Percentiles rank a stretch among this genome's conserved stretches.
Conservation (phyloP, 1,140 invertebrate genomes). For the Solenopsis fugax region DNA sequence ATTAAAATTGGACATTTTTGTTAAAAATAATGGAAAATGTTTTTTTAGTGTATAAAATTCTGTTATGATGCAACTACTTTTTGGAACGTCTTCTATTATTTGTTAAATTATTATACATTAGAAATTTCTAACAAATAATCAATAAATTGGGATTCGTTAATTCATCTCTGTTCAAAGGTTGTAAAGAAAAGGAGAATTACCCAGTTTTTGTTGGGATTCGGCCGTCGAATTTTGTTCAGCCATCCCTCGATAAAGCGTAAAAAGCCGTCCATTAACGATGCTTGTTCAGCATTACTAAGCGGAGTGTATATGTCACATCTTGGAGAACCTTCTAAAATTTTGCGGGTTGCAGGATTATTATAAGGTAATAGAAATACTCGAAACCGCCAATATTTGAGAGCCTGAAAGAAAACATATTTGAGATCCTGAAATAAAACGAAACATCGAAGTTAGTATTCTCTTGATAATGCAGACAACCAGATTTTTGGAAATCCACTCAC, state of each 20-base stretch:
- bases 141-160: constrained; percentile 1
- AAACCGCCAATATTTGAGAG: constrained; percentile 98
- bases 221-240: constrained; percentile 95
- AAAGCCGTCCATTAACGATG: constrained; percentile 90
- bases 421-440: constrained; percentile 47
- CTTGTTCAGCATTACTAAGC: constrained; percentile 89
- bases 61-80: constrained; percentile 12
- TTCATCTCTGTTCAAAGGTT: constrained; percentile 18
- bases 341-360: constrained; percentile 90
- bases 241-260: constrained; percentile 95
- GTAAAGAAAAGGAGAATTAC: constrained; percentile 77
- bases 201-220: constrained; percentile 89
- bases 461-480: not conserved
- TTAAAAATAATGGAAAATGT: not conserved
- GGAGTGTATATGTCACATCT: constrained; percentile 94
- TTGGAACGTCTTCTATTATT: constrained; percentile 35
- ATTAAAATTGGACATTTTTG: not conserved
- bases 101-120: constrained; percentile 29
- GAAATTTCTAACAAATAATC: constrained; percentile 35
- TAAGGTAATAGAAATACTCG: constrained; percentile 94
- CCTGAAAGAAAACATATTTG: constrained; percentile 73
- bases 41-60: constrained; percentile 1
- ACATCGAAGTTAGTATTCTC: not conserved
- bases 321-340: constrained; percentile 90
- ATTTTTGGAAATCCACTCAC: constrained; percentile 84